Conservation (phyloP, 2,888 invertebrate species). For the Trilocha varians region DNA sequence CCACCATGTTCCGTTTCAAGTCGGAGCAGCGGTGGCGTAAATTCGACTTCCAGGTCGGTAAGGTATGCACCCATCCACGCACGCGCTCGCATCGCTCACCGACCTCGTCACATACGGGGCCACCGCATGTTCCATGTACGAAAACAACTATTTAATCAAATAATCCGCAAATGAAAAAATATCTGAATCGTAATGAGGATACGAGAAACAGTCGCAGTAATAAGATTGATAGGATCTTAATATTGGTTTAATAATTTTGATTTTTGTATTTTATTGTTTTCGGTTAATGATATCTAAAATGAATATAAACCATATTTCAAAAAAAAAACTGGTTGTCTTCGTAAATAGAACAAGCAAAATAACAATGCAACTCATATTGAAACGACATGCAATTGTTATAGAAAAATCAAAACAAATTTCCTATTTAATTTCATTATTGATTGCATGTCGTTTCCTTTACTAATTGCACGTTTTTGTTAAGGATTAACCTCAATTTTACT, state of each 20-base stretch:
- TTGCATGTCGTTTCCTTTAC: background rate
- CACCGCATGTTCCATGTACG: background rate
- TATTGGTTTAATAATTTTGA: no score
- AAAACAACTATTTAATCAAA: background rate
- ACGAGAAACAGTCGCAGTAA: no score
- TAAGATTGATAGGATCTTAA: no score
- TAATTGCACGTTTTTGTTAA: background rate
- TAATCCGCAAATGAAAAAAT: no score
- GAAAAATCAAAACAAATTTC: background rate
- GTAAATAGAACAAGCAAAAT: background rate
- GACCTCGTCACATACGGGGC: constrained; percentile 25
- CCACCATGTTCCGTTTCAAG: constrained; percentile 95
- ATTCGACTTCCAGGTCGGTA: constrained; percentile 92
- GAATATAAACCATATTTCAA: background rate
- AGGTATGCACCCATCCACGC: constrained; percentile 75
- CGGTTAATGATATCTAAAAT: background rate
- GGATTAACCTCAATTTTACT: background rate
- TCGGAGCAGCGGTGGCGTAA: constrained; percentile 96
- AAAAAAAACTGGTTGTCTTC: background rate
- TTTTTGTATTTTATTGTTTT: no score
- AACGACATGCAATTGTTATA: background rate
- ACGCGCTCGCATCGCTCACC: constrained; percentile 54
- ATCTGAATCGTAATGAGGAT: no score
- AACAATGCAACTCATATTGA: background rate
- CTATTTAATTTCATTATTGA: background rate